Conservation (phyloP, 2,113 vertebrate species). For the Haliaeetus leucogaster region DNA sequence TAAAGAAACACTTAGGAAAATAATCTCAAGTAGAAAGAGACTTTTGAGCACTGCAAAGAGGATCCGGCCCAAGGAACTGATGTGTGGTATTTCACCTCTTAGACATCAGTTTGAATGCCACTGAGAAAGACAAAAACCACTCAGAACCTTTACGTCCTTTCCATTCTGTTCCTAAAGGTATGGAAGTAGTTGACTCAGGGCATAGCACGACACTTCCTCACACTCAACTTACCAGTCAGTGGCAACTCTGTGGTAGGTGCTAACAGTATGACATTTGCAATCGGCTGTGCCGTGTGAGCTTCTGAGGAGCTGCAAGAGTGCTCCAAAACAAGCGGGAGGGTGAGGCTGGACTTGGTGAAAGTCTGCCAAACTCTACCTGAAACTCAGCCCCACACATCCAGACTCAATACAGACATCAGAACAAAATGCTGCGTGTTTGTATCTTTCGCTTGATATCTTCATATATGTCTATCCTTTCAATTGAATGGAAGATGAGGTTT, state of each 20-base stretch:
- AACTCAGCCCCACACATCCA: background rate
- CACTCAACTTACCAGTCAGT: background rate
- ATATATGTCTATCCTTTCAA: background rate
- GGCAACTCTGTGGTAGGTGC: background rate
- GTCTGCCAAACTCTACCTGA: background rate
- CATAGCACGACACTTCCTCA: background rate
- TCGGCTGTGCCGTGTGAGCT: rapidly evolving
- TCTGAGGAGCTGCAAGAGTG: background rate
- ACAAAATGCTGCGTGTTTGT: rapidly evolving
- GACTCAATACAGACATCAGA: background rate
- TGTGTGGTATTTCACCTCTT: background rate
- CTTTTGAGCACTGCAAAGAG: background rate
- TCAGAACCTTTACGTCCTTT: background rate
- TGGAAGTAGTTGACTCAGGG: background rate
- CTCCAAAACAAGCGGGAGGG: background rate
- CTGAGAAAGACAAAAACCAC: background rate
- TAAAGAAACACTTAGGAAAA: slow-evolving; percentile 27
- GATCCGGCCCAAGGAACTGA: background rate
- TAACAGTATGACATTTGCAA: rapidly evolving
- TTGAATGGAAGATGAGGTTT: background rate
- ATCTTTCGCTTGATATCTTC: background rate
- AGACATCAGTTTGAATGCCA: background rate
- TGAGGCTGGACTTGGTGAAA: background rate
- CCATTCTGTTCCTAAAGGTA: background rate
- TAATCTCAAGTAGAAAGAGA: background rate